Percentiles rank a stretch among this genome's conserved stretches.
These are phyloP conservation scores for Pachyseris speciosa DNA, from an alignment of 64 coral and sea anemone species.

Conservation along the genomic window DNA sequence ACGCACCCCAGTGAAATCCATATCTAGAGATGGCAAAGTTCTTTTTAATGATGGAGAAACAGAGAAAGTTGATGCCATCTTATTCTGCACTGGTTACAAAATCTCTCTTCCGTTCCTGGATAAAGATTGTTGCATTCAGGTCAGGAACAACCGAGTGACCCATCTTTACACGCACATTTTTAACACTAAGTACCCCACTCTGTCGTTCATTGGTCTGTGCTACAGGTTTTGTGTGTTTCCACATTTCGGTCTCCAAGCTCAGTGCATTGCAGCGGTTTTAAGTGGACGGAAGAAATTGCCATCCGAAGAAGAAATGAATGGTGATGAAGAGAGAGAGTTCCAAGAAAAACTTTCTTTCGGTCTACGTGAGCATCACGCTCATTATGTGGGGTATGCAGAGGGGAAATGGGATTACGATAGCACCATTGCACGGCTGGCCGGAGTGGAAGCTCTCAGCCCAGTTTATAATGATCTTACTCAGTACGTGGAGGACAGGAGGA, in stretches of 20 bases:
- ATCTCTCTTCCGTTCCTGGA: conserved; percentile 60
- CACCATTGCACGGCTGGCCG: neutral
- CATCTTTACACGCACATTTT: conserved; percentile 66
- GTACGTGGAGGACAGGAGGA: neutral
- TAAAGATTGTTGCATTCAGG: conserved; percentile 33
- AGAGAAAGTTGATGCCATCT: conserved; percentile 34
- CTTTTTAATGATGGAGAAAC: conserved; percentile 43
- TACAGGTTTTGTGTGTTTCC: conserved; percentile 28
- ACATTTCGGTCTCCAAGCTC: conserved; percentile 43
- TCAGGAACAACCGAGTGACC: conserved; percentile 30
- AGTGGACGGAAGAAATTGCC: conserved; percentile 32
- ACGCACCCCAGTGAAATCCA: neutral
- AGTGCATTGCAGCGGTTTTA: conserved; percentile 29
- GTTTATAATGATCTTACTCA: neutral
- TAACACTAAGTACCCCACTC: conserved; percentile 64
- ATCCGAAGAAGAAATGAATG: conserved; percentile 57
- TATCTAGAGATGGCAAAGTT: conserved; percentile 46
- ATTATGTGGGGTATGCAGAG: neutral
- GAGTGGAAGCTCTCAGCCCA: neutral
- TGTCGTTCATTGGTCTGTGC: conserved; percentile 65
- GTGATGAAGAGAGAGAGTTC: conserved; percentile 45
- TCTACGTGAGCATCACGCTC: neutral
- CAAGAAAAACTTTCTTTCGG: conserved; percentile 8
- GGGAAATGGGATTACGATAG: neutral
- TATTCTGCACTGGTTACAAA: conserved; percentile 62